Evolutionary conservation across 2,888 invertebrate genomes (phyloP), one percentile per base, ranked within the genome.

Genomic region (Apodemia hepburni): DNA sequence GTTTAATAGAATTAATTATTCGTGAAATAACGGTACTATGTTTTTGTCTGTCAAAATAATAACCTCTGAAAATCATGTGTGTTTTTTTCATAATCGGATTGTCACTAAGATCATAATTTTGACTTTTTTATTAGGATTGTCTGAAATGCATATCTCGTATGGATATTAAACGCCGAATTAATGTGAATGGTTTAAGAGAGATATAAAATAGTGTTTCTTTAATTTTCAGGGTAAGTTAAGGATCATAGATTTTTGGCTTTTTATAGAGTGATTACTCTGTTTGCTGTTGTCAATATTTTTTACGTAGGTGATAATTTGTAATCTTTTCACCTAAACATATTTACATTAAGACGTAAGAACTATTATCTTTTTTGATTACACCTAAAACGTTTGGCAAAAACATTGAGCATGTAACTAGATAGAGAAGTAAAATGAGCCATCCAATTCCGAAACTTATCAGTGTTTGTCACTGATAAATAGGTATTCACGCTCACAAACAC

Each of bases 81-180:
- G 11, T 59, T 35, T 15, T 42, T 54, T 22, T 38, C n/a, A 2
- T 15, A 61, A 68, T 66, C 42, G 70, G 62, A 70, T 69, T 69
- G 71, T 69, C 80, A 82, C 84, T 84, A 83, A 81, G 85, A 80
- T 74, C 80, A 76, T 71, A 79, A 77, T 82, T 80, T 78, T 81
- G 80, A 75, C 76, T 76, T 66, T 64, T 33, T 15, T 58, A 29
- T n/a, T 42, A 77, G 63, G 71, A 71, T 77, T 69, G 74, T 78
- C 78, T 82, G 78, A 51, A 51, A 51, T 51, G 51, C 51, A 51
- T 58, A 58, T 27, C 42, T 29, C 47, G 47, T 49, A 57, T 8
- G 45, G 42, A 61, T 12, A 57, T 29, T 61, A 18, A 61, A 58
- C 58, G 27, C 61, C 57, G 61, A 58, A 61, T 61, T 58, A 58